Evolutionary conservation across 2,113 vertebrate genomes (phyloP).

Genomic region (Coturnix japonica): DNA sequence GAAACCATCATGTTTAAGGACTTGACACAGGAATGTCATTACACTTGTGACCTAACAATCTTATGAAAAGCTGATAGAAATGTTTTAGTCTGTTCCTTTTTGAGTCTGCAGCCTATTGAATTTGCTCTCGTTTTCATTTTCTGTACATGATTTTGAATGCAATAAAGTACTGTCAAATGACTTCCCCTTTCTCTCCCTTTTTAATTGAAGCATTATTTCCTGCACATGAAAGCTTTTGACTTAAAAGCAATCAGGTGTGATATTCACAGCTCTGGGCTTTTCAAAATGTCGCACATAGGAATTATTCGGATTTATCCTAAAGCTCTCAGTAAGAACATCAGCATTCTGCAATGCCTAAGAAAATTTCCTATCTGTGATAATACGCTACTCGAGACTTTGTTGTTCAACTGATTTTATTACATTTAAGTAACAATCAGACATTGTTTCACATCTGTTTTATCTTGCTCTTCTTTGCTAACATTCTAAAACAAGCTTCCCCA

Average conservation of each 20-base stretch:
- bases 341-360: not conserved
- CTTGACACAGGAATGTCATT: not conserved
- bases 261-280: constrained; percentile 16
- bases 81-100: not conserved
- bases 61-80: not conserved
- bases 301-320: not conserved
- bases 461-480: not conserved
- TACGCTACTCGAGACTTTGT: not conserved
- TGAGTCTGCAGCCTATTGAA: not conserved
- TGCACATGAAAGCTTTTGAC: constrained; percentile 32
- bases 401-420: not conserved
- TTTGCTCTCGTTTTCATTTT: not conserved
- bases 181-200: not conserved
- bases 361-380: not conserved
- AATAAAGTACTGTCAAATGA: not conserved
- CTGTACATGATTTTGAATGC: not conserved
- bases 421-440: not conserved
- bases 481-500: not conserved
- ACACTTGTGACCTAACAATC: not conserved
- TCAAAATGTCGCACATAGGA: not conserved
- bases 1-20: not conserved
- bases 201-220: constrained; percentile 41
- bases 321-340: not conserved
- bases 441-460: not conserved
- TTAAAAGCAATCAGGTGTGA: constrained; percentile 46